Conservation (phyloP, 2,797 vertebrate genomes). For the Megaceryle alcyon region DNA sequence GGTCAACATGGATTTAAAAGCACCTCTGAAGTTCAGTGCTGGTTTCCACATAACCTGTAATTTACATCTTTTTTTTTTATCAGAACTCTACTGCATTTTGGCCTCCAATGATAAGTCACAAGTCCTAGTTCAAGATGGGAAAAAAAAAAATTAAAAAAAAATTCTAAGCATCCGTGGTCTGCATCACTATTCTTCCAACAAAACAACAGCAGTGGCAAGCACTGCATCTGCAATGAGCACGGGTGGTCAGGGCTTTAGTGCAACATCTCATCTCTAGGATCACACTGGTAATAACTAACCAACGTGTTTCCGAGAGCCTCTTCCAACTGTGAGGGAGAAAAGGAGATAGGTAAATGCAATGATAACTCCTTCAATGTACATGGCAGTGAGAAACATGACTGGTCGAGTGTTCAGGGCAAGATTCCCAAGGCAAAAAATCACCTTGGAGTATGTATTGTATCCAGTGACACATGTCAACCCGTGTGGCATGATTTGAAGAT, state of each 20-base stretch:
- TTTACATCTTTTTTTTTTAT: background rate
- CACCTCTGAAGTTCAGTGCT: background rate
- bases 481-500: rapidly evolving
- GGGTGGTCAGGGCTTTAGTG: background rate
- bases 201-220: background rate
- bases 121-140: background rate
- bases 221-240: background rate
- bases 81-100: background rate
- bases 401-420: background rate
- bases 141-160: background rate
- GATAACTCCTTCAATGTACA: background rate
- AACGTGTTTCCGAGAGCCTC: background rate
- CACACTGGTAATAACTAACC: background rate
- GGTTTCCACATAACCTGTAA: background rate
- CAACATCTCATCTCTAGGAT: background rate
- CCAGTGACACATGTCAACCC: background rate
- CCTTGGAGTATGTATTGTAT: background rate
- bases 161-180: background rate
- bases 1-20: background rate
- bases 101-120: background rate
- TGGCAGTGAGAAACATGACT: background rate
- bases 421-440: background rate
- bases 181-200: background rate
- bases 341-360: background rate
- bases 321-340: background rate